phyloP scores from a whole-genome alignment of 2,113 vertebrate species.

The Rhipidura dahli region DNA sequence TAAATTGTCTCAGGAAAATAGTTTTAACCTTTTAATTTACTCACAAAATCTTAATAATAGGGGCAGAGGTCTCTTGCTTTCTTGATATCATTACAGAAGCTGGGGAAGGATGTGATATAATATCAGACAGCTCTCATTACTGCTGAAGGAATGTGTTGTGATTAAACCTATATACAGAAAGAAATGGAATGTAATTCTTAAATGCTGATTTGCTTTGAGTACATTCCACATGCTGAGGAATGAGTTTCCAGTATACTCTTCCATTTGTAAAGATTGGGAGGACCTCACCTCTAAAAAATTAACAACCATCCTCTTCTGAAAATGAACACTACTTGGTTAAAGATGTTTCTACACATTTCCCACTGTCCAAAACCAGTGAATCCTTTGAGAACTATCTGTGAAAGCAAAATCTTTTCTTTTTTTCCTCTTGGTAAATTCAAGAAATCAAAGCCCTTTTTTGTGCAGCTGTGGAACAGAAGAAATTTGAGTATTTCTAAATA shows the following conservation, averaged over 20 bases:
- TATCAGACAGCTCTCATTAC: conserved; percentile 6
- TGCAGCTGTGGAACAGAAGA: background rate
- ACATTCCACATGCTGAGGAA: background rate
- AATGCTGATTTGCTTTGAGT: background rate
- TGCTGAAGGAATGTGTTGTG: conserved; percentile 15
- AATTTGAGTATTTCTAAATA: background rate
- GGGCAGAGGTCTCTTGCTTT: background rate
- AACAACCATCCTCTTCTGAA: background rate
- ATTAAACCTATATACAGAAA: conserved; percentile 16
- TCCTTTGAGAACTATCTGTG: background rate
- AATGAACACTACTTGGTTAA: background rate
- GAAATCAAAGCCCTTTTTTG: background rate
- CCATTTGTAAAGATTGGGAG: background rate
- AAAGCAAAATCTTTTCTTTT: background rate
- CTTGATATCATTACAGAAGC: background rate
- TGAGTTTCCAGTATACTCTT: background rate
- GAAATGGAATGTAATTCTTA: conserved; percentile 24
- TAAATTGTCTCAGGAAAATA: background rate
- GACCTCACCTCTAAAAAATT: background rate
- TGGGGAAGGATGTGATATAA: background rate
- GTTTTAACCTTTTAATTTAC: background rate
- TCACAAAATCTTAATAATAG: background rate
- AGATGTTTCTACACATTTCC: background rate
- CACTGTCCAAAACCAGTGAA: background rate
- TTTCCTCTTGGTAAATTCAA: background rate